Evolutionary conservation across 2,113 vertebrate genomes (phyloP), one percentile per base, ranked within the genome.

Genomic region (Oryzias celebensis): DNA sequence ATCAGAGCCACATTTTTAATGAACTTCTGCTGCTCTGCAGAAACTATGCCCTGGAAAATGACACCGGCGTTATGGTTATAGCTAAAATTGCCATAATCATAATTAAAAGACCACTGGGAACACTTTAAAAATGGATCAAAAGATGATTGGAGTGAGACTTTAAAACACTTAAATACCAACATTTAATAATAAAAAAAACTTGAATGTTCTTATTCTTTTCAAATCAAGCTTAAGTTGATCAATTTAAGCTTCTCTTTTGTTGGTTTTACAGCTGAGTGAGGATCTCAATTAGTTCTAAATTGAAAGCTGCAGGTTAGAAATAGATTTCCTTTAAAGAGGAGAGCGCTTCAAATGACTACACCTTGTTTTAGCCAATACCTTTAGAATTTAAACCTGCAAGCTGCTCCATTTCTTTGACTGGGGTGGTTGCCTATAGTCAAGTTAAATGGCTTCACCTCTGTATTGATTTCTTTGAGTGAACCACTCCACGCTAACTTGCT

Each of bases 391-490:
- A 58, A 69, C 14, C 23, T 20, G 18, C 17, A 45, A 62, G 62
- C 50, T 43, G 16, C 41, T 42, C 17, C 3, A 17, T 47, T 64
- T 23, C 20, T 57, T 14, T 48, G 61, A 15, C 20, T 60, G 16
- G 15, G 52, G 51, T 20, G 68, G 14, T 53, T 65, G 13, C 63
- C 63, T 48, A 2, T 31, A 31, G 49, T 47, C 13, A 45, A 68
- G 52, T 58, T 45, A 52, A 63, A 78, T 75, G 20, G 20, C 41
- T 78, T 31, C 42, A 4, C 49, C 43, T 69, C 1, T 16, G 46
- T 51, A 16, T 63, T 71, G 64, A 64, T 52, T 58, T 48, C 26
- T 66, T 20, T 49, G 48, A 44, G 46, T 43, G 58, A 58, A 41
- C 36, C 14, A 23, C 13, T 66, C 59, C 48, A 55, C 14, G 52